These are phyloP conservation scores for Diphyllodes magnificus DNA, from an alignment of 2,113 vertebrate species.

Conservation along the genomic window DNA sequence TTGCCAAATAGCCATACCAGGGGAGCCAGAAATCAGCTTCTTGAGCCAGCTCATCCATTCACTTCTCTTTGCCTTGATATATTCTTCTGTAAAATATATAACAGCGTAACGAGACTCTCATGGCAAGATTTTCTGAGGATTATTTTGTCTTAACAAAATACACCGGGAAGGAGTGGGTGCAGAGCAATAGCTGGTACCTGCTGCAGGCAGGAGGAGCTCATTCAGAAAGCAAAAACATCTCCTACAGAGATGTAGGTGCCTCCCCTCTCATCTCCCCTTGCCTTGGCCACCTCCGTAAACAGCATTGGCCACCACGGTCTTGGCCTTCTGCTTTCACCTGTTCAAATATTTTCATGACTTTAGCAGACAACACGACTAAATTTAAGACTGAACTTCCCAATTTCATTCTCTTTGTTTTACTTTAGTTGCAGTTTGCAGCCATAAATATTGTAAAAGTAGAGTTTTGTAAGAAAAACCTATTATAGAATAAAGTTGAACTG, in stretches of 20 bases:
- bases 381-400: not conserved
- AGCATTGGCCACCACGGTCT: not conserved
- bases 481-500: not conserved
- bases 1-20: not conserved
- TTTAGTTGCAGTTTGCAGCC: not conserved
- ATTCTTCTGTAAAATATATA: not conserved
- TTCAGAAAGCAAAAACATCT: not conserved
- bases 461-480: not conserved
- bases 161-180: not conserved
- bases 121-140: not conserved
- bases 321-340: not conserved
- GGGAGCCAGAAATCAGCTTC: not conserved
- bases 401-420: not conserved
- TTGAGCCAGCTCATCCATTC: not conserved
- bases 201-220: not conserved
- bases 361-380: not conserved
- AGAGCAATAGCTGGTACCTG: not conserved
- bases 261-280: not conserved
- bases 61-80: not conserved
- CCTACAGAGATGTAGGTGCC: not conserved
- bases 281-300: fast-evolving
- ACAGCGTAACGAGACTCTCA: not conserved
- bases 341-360: not conserved
- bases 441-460: not conserved
- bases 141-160: not conserved